A percentile compares a stretch with the other conserved stretches of the same genome.
Evolutionary conservation across 2,113 vertebrate species (phyloP).

Genomic region (Dipodomys ordii): DNA sequence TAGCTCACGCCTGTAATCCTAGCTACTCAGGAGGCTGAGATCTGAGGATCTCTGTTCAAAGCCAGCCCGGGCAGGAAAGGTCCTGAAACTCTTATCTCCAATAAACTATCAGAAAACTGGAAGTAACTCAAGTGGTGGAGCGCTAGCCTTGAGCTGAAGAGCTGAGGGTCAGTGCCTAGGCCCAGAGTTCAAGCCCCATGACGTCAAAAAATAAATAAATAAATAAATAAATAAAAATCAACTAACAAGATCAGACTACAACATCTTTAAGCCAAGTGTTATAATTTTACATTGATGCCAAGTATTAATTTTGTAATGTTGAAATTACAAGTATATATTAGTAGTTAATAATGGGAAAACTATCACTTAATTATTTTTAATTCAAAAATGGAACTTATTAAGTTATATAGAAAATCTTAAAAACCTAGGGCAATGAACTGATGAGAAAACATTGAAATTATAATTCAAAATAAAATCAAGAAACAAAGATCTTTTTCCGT

Average conservation of each 20-base stretch:
- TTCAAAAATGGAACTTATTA: constrained; percentile 41
- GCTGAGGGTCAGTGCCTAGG: no score
- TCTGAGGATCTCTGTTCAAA: no score
- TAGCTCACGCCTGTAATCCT: no score
- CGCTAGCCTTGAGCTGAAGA: no score
- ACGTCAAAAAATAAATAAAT: no score
- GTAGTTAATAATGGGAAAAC: constrained; percentile 29
- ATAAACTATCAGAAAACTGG: no score
- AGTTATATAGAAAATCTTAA: constrained; percentile 20
- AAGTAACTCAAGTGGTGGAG: no score
- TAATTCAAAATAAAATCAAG: constrained; percentile 24
- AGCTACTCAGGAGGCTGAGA: no score
- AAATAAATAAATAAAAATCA: no score
- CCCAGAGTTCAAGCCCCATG: no score
- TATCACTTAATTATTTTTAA: not conserved
- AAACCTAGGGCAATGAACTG: not conserved
- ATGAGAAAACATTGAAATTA: constrained; percentile 41
- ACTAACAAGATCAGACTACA: constrained; percentile 21
- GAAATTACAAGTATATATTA: constrained; percentile 38
- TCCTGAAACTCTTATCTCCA: no score
- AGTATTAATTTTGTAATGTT: constrained; percentile 55
- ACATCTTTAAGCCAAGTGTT: constrained; percentile 3
- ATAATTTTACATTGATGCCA: constrained; percentile 20
- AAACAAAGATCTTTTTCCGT: not conserved
- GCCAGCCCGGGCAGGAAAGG: no score